These are phyloP conservation scores for Microtus oregoni DNA, from an alignment of 2,113 vertebrate species.

Conservation along the genomic window DNA sequence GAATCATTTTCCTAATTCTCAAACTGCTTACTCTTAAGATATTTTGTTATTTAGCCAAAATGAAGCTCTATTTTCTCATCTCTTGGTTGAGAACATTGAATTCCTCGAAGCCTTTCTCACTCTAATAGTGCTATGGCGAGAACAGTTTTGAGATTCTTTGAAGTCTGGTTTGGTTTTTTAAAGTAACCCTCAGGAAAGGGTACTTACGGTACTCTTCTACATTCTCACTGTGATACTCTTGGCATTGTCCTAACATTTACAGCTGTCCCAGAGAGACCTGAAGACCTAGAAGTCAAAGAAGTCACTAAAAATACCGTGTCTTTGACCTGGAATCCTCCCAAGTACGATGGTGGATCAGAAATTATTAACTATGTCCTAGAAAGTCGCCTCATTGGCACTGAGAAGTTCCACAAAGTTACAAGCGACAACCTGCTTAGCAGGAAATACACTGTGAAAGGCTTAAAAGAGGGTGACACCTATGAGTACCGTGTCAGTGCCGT, in stretches of 20 bases:
- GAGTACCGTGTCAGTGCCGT: slow-evolving; percentile 96
- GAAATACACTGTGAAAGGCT: slow-evolving; percentile 92
- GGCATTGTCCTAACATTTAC: slow-evolving; percentile 51
- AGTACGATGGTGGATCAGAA: slow-evolving; percentile 95
- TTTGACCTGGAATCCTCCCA: slow-evolving; percentile 96
- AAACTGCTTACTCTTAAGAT: slow-evolving; percentile 25
- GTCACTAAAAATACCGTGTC: slow-evolving; percentile 94
- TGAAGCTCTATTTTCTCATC: slow-evolving; percentile 11
- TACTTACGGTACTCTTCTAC: neutral
- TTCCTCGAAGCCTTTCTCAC: neutral
- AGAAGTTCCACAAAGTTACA: slow-evolving; percentile 94
- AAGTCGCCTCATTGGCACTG: slow-evolving; percentile 96
- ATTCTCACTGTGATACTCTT: slow-evolving; percentile 21
- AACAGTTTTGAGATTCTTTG: slow-evolving; percentile 10
- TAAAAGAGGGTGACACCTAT: slow-evolving; percentile 96
- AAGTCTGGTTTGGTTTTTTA: slow-evolving; percentile 39
- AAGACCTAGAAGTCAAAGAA: slow-evolving; percentile 95
- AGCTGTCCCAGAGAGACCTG: slow-evolving; percentile 97
- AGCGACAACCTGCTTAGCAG: slow-evolving; percentile 94
- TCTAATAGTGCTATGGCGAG: neutral
- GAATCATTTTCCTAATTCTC: slow-evolving; percentile 15
- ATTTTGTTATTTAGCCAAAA: slow-evolving; percentile 23
- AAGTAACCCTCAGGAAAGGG: slow-evolving; percentile 22
- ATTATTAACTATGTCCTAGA: slow-evolving; percentile 96
- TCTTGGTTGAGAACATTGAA: neutral